These are phyloP conservation scores for Ethmia dodecea DNA, from an alignment of 2,888 invertebrate species.

Conservation along the genomic window DNA sequence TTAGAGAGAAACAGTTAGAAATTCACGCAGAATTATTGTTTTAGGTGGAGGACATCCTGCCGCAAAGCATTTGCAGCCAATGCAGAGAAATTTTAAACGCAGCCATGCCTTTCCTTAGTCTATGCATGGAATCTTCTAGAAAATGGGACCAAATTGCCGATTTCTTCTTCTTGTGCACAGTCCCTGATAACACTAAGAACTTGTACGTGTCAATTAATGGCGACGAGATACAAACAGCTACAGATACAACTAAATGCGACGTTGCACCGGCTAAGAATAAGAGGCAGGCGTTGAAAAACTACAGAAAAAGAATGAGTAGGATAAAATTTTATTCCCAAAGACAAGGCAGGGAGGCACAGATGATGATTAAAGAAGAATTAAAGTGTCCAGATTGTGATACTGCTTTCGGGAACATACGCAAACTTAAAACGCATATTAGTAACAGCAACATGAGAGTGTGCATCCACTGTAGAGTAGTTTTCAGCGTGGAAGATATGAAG, in stretches of 20 bases:
- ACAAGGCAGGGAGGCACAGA: background rate
- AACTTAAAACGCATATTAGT: constrained; percentile 34
- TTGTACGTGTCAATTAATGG: constrained; percentile 27
- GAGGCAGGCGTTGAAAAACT: constrained; percentile 8
- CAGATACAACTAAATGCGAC: constrained; percentile 4
- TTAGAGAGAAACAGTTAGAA: constrained; percentile 3
- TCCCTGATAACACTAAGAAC: constrained; percentile 26
- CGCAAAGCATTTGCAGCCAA: constrained; percentile 32
- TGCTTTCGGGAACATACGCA: constrained; percentile 18
- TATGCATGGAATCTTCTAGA: constrained; percentile 33
- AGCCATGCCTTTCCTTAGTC: constrained; percentile 32
- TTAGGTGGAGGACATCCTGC: constrained; percentile 46
- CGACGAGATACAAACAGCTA: constrained; percentile 8
- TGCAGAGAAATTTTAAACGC: constrained; percentile 27
- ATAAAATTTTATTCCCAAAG: constrained; percentile 3
- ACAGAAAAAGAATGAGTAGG: constrained; percentile 13
- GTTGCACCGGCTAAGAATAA: background rate
- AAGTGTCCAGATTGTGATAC: constrained; percentile 34
- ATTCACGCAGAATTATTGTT: constrained; percentile 31
- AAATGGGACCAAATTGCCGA: constrained; percentile 32
- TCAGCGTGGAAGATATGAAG: constrained; percentile 22
- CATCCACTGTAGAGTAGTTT: constrained; percentile 25
- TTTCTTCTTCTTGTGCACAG: constrained; percentile 19
- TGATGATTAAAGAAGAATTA: background rate
- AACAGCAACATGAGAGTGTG: constrained; percentile 33